Conservation (phyloP, 2,113 vertebrate species). For the Spilogale gracilis region DNA sequence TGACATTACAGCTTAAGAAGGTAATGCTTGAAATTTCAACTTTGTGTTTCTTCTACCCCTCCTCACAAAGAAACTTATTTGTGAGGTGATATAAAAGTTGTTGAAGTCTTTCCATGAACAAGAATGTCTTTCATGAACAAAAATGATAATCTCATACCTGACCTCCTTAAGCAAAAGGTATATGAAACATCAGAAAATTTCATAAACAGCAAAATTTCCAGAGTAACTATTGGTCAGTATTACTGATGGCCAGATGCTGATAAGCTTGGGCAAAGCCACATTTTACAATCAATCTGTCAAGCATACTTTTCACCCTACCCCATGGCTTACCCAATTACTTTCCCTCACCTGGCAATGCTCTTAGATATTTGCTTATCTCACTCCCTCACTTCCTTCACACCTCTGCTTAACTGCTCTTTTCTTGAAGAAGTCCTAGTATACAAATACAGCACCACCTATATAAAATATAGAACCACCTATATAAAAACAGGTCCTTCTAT, state of each 20-base stretch:
- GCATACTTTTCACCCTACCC: background rate
- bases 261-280: background rate
- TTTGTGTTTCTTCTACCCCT: background rate
- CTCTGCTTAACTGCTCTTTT: background rate
- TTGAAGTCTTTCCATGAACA: background rate
- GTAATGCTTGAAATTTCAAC: background rate
- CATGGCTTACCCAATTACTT: background rate
- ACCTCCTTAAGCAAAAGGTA: background rate
- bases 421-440: background rate
- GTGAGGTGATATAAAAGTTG: background rate
- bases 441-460: background rate
- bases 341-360: background rate
- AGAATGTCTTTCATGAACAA: background rate
- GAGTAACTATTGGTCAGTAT: background rate
- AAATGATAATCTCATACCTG: background rate
- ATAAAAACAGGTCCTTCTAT: background rate
- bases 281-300: background rate
- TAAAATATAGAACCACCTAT: background rate
- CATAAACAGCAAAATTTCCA: background rate
- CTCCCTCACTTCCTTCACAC: background rate
- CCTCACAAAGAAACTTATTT: background rate
- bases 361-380: background rate
- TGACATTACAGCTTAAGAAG: background rate
- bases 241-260: background rate
- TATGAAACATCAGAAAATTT: background rate